Percentiles rank a stretch among this genome's conserved stretches.
These are phyloP conservation scores for Bubo bubo DNA, from an alignment of 2,113 vertebrate species.

Conservation along the genomic window DNA sequence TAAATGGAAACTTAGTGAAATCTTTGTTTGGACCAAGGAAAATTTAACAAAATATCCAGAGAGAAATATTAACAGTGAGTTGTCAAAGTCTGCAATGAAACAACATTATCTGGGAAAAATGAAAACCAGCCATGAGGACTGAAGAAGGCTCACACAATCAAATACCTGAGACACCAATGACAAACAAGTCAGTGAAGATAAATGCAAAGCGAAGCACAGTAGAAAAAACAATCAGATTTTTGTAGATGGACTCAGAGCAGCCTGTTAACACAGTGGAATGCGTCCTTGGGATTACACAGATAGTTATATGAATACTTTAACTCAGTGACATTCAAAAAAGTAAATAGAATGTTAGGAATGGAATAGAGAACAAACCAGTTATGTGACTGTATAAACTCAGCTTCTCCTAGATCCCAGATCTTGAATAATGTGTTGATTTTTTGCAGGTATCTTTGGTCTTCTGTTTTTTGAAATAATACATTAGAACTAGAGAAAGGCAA, in stretches of 20 bases:
- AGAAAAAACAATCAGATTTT: not conserved
- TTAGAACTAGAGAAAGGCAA: not conserved
- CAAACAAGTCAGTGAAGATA: conserved; percentile 3
- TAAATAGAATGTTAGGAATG: not conserved
- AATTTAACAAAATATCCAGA: not conserved
- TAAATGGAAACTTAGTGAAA: not conserved
- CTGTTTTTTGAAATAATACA: not conserved
- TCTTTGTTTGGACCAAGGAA: not conserved
- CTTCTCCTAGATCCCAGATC: not conserved
- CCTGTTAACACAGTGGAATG: not conserved
- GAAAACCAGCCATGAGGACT: not conserved
- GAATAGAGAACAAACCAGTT: not conserved
- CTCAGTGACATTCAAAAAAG: not conserved
- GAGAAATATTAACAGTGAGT: not conserved
- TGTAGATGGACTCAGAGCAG: not conserved
- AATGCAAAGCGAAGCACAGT: not conserved
- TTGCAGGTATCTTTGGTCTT: not conserved
- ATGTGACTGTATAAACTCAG: not conserved
- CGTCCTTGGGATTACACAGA: not conserved
- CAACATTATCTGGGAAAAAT: not conserved
- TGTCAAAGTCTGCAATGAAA: not conserved
- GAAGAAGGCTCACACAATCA: not conserved
- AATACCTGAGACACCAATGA: not conserved
- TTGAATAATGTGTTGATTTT: not conserved
- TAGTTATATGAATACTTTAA: not conserved